Conservation (phyloP, 2,888 invertebrate genomes). For the Eupeodes luniger region DNA sequence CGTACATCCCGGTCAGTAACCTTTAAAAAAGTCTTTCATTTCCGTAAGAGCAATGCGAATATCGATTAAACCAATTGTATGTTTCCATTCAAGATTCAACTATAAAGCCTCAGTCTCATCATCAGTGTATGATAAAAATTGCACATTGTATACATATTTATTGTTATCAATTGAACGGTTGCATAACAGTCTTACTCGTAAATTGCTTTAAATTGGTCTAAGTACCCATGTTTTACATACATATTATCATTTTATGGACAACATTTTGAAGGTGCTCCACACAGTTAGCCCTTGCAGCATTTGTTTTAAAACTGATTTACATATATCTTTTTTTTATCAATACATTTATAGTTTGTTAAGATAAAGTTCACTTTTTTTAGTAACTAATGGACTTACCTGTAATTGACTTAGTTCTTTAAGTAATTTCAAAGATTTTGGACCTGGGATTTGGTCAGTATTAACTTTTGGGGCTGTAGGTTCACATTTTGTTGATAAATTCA, state of each 20-base stretch:
- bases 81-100: not conserved
- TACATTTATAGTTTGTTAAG: not conserved
- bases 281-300: not conserved
- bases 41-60: not conserved
- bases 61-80: conserved; percentile 2
- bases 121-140: not conserved
- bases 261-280: not conserved
- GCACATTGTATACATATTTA: not conserved
- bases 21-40: not conserved
- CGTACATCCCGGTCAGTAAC: not conserved
- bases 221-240: not conserved
- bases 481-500: conserved; percentile 28
- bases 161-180: conserved; percentile 23
- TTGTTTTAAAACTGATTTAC: not conserved
- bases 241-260: not conserved
- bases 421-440: conserved; percentile 59
- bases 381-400: conserved; percentile 30
- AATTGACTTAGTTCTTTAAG: conserved; percentile 30
- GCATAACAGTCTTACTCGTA: conserved; percentile 9
- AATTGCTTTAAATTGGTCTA: conserved; percentile 18
- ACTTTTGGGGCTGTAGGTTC: conserved; percentile 46
- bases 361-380: not conserved
- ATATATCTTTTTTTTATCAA: not conserved
- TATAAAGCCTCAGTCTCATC: not conserved
- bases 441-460: conserved; percentile 48